These are phyloP conservation scores for Leptopilina myrica DNA, from an alignment of 2,888 invertebrate species.

Conservation along the genomic window DNA sequence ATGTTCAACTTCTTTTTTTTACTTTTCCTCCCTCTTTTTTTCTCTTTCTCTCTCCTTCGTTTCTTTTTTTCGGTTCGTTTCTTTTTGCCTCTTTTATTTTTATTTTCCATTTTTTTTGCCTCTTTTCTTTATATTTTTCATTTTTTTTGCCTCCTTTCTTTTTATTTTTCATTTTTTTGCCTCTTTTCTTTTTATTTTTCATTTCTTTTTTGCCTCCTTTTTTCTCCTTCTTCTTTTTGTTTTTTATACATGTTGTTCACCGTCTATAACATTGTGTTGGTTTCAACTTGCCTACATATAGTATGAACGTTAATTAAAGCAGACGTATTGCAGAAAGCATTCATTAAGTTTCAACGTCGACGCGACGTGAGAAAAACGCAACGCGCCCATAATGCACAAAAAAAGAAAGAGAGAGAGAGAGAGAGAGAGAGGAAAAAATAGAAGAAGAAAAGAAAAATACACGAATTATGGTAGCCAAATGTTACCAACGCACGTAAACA, in stretches of 20 bases:
- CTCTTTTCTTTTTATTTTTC: not conserved
- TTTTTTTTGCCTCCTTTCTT: not conserved
- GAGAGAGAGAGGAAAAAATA: too few species aligned
- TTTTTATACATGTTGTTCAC: not conserved
- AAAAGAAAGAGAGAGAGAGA: not conserved
- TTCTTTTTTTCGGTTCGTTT: conserved; percentile 30
- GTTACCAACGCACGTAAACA: not conserved
- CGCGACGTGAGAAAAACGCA: not conserved
- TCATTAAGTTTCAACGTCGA: conserved; percentile 24
- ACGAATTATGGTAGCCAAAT: not conserved
- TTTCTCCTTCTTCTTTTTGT: conserved; percentile 20
- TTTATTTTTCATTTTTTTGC: not conserved
- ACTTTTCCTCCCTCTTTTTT: not conserved
- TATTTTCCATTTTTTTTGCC: not conserved
- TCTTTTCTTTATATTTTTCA: conserved; percentile 20
- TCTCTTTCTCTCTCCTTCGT: not conserved
- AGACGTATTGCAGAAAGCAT: conserved; percentile 8
- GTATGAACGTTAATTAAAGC: conserved; percentile 33
- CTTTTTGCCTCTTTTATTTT: conserved; percentile 3
- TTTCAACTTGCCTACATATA: conserved; percentile 5
- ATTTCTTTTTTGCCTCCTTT: not conserved
- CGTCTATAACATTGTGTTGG: not conserved
- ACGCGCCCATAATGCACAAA: conserved; percentile 6
- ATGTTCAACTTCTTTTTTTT: conserved; percentile 31
- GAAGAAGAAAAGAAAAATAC: not conserved